These are phyloP conservation scores for Microchrysa polita DNA, from an alignment of 2,888 invertebrate genomes.

Conservation along the genomic window DNA sequence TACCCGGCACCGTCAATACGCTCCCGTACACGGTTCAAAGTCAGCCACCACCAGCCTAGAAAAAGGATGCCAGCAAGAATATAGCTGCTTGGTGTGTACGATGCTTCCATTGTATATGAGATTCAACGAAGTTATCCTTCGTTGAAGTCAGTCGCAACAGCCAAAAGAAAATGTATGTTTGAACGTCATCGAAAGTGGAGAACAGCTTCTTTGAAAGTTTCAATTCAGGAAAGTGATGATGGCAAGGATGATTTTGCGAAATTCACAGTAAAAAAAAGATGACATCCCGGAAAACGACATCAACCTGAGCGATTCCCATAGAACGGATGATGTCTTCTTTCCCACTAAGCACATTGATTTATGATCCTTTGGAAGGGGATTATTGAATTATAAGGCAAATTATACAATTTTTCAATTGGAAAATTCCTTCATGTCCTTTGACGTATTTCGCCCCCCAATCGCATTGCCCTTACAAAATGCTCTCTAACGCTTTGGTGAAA, in stretches of 20 bases:
- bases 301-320: constrained; percentile 24
- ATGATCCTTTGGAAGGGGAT: constrained; percentile 47
- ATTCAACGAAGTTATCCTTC: constrained; percentile 38
- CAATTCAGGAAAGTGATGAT: constrained; percentile 29
- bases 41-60: constrained; percentile 4
- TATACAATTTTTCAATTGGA: constrained; percentile 50
- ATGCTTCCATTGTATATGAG: constrained; percentile 46
- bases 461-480: not conserved
- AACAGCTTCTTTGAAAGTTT: constrained; percentile 23
- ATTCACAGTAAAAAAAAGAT: not conserved
- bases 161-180: not conserved
- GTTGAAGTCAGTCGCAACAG: not conserved
- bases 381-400: constrained; percentile 51
- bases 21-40: not conserved
- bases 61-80: constrained; percentile 2
- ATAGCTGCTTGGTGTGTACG: constrained; percentile 32
- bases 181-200: not conserved
- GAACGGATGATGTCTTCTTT: constrained; percentile 21
- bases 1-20: not conserved
- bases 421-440: constrained; percentile 45
- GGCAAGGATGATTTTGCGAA: constrained; percentile 34
- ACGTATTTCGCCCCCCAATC: constrained; percentile 25
- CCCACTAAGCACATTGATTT: constrained; percentile 48
- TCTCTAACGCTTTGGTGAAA: constrained; percentile 3
- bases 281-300: not conserved